Percentiles rank a stretch among this genome's conserved stretches.
phyloP scores from a whole-genome alignment of 1,140 invertebrate species.

The Cotesia vestalis region DNA sequence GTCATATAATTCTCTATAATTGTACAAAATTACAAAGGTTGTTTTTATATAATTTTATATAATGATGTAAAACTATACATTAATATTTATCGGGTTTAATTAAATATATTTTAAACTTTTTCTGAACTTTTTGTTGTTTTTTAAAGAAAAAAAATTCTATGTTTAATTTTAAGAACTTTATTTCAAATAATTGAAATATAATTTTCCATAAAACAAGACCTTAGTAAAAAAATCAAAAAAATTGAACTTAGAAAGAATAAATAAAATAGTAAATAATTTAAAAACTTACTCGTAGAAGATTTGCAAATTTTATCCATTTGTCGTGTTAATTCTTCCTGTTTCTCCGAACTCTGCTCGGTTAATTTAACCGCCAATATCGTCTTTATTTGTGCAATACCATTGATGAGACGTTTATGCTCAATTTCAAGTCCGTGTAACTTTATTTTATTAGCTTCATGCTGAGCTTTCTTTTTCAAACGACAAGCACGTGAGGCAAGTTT shows the following conservation, averaged over 20 bases:
- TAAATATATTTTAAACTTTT: too few species aligned
- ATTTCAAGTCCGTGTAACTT: conserved; percentile 92
- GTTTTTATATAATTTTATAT: too few species aligned
- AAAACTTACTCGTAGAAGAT: conserved; percentile 71
- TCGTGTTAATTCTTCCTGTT: conserved; percentile 71
- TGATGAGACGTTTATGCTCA: conserved; percentile 83
- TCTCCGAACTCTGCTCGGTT: conserved; percentile 65
- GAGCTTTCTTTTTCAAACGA: conserved; percentile 92
- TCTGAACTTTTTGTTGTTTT: too few species aligned
- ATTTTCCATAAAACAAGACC: conserved; percentile 28
- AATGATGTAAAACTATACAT: too few species aligned
- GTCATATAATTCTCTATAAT: too few species aligned
- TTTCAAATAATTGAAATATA: too few species aligned
- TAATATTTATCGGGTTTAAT: too few species aligned
- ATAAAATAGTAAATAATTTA: too few species aligned
- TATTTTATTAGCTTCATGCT: conserved; percentile 94
- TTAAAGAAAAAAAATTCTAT: too few species aligned
- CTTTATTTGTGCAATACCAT: conserved; percentile 74
- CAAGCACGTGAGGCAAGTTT: conserved; percentile 96
- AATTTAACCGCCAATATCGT: conserved; percentile 72
- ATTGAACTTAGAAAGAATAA: conserved; percentile 11
- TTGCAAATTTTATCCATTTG: conserved; percentile 75
- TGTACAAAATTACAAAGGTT: too few species aligned
- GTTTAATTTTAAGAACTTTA: too few species aligned
- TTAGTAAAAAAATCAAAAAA: conserved; percentile 27